These are phyloP conservation scores for Lathamus discolor DNA, from an alignment of 2,113 vertebrate genomes.

Conservation along the genomic window DNA sequence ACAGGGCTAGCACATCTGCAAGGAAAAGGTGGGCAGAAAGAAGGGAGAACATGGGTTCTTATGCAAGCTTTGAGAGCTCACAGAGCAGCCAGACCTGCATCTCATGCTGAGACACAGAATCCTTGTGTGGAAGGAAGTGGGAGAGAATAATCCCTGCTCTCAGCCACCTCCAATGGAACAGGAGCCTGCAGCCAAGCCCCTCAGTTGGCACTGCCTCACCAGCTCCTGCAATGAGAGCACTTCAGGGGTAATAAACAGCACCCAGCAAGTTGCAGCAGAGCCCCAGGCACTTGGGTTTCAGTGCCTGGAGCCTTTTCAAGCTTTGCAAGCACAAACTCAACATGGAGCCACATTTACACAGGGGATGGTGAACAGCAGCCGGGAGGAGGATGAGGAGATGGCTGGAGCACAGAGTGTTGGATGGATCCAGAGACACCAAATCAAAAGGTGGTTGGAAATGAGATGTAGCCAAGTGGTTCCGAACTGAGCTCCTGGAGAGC, in stretches of 20 bases:
- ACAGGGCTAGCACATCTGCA: neutral
- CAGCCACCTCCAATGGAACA: neutral
- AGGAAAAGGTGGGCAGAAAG: neutral
- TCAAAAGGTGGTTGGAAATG: neutral
- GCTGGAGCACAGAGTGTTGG: accelerated
- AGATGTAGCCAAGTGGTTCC: neutral
- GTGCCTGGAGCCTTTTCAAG: neutral
- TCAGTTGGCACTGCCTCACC: neutral
- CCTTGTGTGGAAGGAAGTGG: accelerated
- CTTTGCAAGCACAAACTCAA: neutral
- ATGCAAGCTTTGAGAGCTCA: neutral
- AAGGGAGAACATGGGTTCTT: accelerated
- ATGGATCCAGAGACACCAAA: neutral
- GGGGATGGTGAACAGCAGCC: neutral
- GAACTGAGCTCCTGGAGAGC: neutral
- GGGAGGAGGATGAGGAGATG: neutral
- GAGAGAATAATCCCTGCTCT: neutral
- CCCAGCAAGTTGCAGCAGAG: neutral
- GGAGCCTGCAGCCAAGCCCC: neutral
- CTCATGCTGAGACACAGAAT: neutral
- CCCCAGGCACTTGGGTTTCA: neutral
- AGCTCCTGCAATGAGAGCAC: neutral
- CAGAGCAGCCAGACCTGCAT: neutral
- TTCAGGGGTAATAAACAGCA: conserved; percentile 7
- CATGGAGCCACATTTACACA: neutral